Evolutionary conservation across 2,888 invertebrate species (phyloP).

Genomic region (Horisme vitalbata): DNA sequence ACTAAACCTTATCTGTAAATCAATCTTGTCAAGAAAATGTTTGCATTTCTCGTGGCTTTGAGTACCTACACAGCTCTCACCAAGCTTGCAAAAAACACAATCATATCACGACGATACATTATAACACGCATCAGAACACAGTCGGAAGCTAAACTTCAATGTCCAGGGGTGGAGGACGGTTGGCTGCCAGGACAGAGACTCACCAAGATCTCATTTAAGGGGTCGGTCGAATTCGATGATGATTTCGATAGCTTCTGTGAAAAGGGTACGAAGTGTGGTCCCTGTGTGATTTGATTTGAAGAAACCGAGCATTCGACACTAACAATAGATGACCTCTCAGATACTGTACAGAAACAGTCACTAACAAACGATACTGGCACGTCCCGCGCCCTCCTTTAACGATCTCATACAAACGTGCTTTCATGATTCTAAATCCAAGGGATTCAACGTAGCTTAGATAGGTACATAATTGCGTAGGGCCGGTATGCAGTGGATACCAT

Average conservation of each 20-base stretch:
- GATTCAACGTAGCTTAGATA: no score
- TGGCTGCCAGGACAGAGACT: constrained; percentile 81
- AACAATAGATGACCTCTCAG: constrained; percentile 47
- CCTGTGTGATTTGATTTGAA: constrained; percentile 70
- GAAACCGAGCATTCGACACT: constrained; percentile 59
- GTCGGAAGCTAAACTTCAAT: constrained; percentile 64
- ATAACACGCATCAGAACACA: constrained; percentile 46
- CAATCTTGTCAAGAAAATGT: no score
- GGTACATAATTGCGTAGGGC: no score
- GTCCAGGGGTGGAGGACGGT: constrained; percentile 76
- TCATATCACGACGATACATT: constrained; percentile 43
- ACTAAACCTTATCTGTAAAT: no score
- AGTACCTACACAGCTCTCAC: constrained; percentile 45
- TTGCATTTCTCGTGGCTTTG: constrained; percentile 14
- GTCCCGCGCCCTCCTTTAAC: constrained; percentile 33
- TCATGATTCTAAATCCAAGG: constrained; percentile 4
- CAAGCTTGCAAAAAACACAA: constrained; percentile 45
- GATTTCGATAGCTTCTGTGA: constrained; percentile 78
- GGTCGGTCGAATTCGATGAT: constrained; percentile 77
- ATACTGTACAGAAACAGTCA: constrained; percentile 52
- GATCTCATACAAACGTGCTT: constrained; percentile 20
- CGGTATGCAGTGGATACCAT: no score
- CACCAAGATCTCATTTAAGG: constrained; percentile 78
- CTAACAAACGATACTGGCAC: constrained; percentile 46
- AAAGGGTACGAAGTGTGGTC: constrained; percentile 71